Evolutionary conservation across 1,140 invertebrate species (phyloP).

Genomic region (Dendrolimus punctatus): DNA sequence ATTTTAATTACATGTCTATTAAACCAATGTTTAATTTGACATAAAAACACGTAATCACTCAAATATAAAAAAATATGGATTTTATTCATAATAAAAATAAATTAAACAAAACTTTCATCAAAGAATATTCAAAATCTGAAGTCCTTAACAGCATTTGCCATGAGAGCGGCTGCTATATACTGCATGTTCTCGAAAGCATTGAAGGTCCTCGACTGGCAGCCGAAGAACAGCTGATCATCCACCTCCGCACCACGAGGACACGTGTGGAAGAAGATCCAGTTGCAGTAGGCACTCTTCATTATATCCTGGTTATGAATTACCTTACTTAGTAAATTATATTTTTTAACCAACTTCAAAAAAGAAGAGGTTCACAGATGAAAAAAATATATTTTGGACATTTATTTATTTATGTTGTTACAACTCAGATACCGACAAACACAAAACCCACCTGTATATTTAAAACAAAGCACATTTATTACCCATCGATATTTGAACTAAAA

Average conservation of each 20-base stretch:
- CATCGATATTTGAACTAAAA: no score
- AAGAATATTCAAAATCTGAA: constrained; percentile 26
- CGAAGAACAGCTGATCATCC: constrained; percentile 33
- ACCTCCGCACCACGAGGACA: constrained; percentile 44
- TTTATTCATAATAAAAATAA: constrained; percentile 1
- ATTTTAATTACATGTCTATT: no score
- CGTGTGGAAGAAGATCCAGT: constrained; percentile 54
- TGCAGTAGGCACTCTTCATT: constrained; percentile 9
- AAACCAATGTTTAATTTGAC: no score
- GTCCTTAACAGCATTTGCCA: constrained; percentile 36
- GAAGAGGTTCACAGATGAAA: background rate
- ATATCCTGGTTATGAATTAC: constrained; percentile 31
- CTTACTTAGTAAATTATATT: background rate
- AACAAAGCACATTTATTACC: no score
- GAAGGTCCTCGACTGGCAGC: constrained; percentile 40
- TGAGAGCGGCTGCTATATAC: constrained; percentile 46
- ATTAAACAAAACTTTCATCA: background rate
- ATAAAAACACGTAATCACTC: no score
- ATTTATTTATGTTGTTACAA: no score
- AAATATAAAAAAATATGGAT: background rate
- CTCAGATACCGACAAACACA: no score
- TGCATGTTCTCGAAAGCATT: constrained; percentile 48
- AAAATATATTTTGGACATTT: no score
- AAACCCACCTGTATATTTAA: no score
- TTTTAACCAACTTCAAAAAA: background rate